These are phyloP conservation scores for Chunga burmeisteri DNA, from an alignment of 2,113 vertebrate species.

Conservation along the genomic window DNA sequence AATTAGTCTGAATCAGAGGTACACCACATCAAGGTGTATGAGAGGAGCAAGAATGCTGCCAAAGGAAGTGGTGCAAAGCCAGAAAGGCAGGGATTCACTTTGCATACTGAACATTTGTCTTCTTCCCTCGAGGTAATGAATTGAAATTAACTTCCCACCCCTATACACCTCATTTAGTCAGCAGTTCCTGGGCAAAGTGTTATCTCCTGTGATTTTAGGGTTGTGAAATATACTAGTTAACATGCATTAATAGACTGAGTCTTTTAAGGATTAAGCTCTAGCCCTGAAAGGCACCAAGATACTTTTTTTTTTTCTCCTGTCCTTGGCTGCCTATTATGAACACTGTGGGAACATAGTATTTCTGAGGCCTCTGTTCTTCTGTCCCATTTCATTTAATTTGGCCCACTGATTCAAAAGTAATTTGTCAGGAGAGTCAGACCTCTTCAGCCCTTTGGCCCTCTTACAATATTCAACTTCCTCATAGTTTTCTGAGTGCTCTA, in stretches of 20 bases:
- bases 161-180: background rate
- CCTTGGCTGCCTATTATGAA: background rate
- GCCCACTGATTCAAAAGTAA: background rate
- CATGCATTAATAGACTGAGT: background rate
- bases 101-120: background rate
- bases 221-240: background rate
- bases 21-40: background rate
- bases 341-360: background rate
- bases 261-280: background rate
- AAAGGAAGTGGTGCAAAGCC: background rate
- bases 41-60: background rate
- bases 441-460: background rate
- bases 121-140: background rate
- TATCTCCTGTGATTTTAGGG: background rate
- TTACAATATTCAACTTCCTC: background rate
- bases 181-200: background rate
- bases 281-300: background rate
- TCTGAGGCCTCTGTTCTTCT: background rate
- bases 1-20: background rate
- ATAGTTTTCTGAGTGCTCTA: background rate
- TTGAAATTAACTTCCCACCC: background rate
- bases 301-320: background rate
- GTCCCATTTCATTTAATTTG: background rate
- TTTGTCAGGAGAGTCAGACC: background rate
- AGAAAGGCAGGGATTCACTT: background rate